Evolutionary conservation across 1,140 invertebrate genomes (phyloP), one percentile per base, ranked within the genome.

Genomic region (Batillaria attramentaria): DNA sequence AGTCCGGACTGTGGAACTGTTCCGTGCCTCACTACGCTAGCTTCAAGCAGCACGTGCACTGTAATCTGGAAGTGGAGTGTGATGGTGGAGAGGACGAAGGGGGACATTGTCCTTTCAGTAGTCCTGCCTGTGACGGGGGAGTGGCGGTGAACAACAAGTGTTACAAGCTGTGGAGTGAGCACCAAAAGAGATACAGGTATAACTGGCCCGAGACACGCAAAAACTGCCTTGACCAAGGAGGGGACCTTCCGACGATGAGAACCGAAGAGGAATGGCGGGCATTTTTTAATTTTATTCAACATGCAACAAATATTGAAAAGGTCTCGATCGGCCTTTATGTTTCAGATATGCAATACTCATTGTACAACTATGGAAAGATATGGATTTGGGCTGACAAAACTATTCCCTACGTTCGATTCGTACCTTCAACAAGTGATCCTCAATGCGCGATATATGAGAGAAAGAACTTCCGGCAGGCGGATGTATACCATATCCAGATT

Each of bases 41-140:
- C n/a, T 72, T 72, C 24, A 28, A 33, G 54, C 18, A 31, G 20
- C 70, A 72, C 42, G n/a, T 72, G 16, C 42, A 72, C 0, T 72
- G 70, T 54, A 72, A 72, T 43, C 70, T 72, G 16, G 70, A 72
- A n/a, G n/a, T 16, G 5, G 70, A 72, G 31, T 72, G 70, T 31
- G 0, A 54, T 18, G 70, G 43, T 33, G 70, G n/a, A 54, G n/a
- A 72, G 41, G 70, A 72, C 31, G 70, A 72, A 54, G 43, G 42
- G 43, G n/a, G 18, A 1, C 70, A 72, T 16, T 72, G 70, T 54
- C 70, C 70, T n/a, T 72, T 24, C 70, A 72, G 70, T 43, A 72
- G 70, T 54, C 70, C 70, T 10, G 70, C 39, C 28, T 72, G 70
- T 28, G 24, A 39, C 10, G 70, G 70, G 0, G 35, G 20, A n/a